Evolutionary conservation across 1,140 invertebrate genomes (phyloP).

Genomic region (Protaetia brevitarsis): DNA sequence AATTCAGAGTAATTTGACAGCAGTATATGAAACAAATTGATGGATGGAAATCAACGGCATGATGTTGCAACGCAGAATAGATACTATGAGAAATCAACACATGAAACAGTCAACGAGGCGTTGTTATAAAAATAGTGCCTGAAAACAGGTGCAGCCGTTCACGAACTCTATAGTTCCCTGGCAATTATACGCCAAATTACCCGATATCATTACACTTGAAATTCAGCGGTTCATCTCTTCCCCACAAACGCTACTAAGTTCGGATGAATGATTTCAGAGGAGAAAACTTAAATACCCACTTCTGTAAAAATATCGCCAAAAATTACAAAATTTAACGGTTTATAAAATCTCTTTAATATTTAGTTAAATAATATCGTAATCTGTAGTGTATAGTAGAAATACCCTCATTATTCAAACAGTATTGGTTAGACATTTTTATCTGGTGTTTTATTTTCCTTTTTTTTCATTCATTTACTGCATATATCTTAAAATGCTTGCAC

Average conservation of each 20-base stretch:
- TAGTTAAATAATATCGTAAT: neutral
- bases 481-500: neutral
- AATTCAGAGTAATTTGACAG: neutral
- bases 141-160: constrained; percentile 1
- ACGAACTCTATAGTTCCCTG: constrained; percentile 3
- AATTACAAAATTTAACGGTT: neutral
- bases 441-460: too few species aligned
- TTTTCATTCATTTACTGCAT: too few species aligned
- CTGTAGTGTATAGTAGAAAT: too few species aligned
- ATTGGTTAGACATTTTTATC: too few species aligned
- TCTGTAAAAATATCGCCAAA: neutral
- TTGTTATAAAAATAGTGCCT: constrained; percentile 1
- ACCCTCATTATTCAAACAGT: too few species aligned
- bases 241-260: neutral
- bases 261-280: neutral
- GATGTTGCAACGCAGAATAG: neutral
- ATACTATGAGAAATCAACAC: constrained; percentile 1
- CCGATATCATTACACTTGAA: constrained; percentile 7
- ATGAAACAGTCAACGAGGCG: neutral
- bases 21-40: neutral
- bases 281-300: neutral
- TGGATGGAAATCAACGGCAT: neutral
- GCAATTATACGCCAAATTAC: neutral
- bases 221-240: neutral
- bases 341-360: neutral